Percentiles rank a stretch among this genome's conserved stretches.
Evolutionary conservation across 2,113 vertebrate genomes (phyloP).

Genomic region (Fregetta grallaria): DNA sequence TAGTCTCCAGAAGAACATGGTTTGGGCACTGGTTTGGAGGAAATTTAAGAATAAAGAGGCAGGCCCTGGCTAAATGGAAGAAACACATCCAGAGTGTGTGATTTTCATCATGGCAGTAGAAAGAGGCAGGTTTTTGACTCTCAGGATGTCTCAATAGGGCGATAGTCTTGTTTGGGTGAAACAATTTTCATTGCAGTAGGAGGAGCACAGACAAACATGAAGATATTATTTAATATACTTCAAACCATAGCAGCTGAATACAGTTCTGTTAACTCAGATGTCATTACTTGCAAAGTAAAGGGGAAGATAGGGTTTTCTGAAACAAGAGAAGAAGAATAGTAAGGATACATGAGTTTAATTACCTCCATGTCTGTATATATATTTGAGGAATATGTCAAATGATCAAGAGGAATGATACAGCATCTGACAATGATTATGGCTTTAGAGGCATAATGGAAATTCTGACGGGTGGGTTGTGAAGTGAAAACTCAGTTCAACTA

Average conservation of each 20-base stretch:
- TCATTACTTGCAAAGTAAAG: background rate
- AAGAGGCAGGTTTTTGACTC: background rate
- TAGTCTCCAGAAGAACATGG: background rate
- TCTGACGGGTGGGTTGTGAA: constrained; percentile 8
- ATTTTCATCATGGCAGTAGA: background rate
- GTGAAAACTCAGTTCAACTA: background rate
- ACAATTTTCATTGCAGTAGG: background rate
- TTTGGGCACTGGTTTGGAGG: background rate
- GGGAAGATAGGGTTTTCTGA: constrained; percentile 9
- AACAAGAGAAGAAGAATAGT: constrained; percentile 28
- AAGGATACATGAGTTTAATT: constrained; percentile 47
- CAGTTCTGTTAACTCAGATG: background rate
- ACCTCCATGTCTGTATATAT: constrained; percentile 33
- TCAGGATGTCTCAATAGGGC: background rate
- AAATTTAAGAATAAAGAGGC: background rate
- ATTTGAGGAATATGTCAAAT: constrained; percentile 29
- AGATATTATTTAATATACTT: background rate
- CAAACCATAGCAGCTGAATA: background rate
- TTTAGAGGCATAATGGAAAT: constrained; percentile 18
- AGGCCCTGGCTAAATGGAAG: background rate
- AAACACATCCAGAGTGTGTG: background rate
- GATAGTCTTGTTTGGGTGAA: background rate
- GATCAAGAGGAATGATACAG: constrained; percentile 12
- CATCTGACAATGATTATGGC: constrained; percentile 39
- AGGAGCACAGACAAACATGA: background rate